These are phyloP conservation scores for Sebastes itinus DNA, from an alignment of 2,797 vertebrate genomes.

Conservation along the genomic window DNA sequence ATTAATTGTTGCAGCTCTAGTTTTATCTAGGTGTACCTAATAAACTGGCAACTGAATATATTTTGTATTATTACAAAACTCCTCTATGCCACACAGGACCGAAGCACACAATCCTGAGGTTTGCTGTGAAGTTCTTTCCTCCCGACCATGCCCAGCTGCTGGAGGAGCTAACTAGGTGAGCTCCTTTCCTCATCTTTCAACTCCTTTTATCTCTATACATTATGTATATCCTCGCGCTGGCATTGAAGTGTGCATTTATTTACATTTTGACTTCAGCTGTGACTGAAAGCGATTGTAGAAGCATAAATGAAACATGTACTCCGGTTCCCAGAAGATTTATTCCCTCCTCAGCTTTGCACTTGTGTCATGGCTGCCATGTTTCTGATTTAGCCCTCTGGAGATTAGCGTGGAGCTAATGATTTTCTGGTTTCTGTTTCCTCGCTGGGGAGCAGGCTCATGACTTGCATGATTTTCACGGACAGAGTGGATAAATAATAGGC, in stretches of 20 bases:
- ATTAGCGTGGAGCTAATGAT: conserved; percentile 52
- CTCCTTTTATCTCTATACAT: background rate
- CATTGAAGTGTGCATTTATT: conserved; percentile 17
- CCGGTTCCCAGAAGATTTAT: conserved; percentile 38
- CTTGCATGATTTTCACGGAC: conserved; percentile 29
- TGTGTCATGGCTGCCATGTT: conserved; percentile 61
- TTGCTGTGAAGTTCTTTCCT: conserved; percentile 98
- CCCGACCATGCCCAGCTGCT: conserved; percentile 93
- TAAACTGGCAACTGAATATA: background rate
- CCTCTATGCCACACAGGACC: conserved; percentile 81
- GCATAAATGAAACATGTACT: conserved; percentile 45
- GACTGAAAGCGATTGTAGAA: conserved; percentile 22
- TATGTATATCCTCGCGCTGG: background rate
- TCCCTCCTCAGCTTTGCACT: conserved; percentile 19
- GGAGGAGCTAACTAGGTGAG: conserved; percentile 96
- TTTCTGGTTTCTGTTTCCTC: conserved; percentile 46
- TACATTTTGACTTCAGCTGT: conserved; percentile 7
- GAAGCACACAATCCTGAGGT: conserved; percentile 90
- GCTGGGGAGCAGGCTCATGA: background rate
- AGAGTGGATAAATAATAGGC: background rate
- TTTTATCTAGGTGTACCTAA: background rate
- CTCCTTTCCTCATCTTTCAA: background rate
- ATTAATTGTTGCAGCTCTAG: too few species aligned
- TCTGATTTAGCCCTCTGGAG: conserved; percentile 56
- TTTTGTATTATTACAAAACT: background rate